Conservation (phyloP, 2,113 vertebrate genomes). For the Sarotherodon lohbergeri region DNA sequence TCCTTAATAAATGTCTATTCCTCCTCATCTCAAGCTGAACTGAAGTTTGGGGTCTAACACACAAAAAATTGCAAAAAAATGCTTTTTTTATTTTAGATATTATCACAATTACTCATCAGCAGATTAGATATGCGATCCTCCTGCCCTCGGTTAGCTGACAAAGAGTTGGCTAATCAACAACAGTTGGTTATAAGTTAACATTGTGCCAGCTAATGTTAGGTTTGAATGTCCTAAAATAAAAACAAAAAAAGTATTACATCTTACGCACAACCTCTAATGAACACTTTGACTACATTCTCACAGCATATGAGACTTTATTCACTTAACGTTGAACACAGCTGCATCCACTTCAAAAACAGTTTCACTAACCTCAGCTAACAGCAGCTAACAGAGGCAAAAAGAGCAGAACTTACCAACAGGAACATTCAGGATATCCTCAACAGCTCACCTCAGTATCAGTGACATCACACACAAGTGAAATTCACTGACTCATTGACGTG, state of each 20-base stretch:
- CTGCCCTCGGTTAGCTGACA: neutral
- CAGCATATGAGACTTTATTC: fast-evolving
- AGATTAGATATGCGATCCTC: neutral
- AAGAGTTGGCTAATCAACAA: neutral
- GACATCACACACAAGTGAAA: neutral
- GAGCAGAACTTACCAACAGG: neutral
- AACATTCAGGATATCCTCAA: neutral
- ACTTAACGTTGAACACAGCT: neutral
- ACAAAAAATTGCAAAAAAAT: neutral
- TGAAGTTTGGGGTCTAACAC: neutral
- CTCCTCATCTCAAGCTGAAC: neutral
- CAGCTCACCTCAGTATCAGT: neutral
- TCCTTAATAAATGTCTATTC: neutral
- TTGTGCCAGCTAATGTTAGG: neutral
- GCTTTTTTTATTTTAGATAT: neutral
- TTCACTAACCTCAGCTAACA: neutral
- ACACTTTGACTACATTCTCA: neutral
- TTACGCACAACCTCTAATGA: neutral
- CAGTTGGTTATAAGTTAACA: neutral
- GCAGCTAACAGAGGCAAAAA: neutral
- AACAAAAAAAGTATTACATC: fast-evolving
- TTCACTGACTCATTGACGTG: fast-evolving
- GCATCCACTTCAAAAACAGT: neutral
- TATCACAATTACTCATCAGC: neutral
- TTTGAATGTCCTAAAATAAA: neutral